phyloP scores from a whole-genome alignment of 2,797 vertebrate genomes.

The Eutrigla gurnardus region DNA sequence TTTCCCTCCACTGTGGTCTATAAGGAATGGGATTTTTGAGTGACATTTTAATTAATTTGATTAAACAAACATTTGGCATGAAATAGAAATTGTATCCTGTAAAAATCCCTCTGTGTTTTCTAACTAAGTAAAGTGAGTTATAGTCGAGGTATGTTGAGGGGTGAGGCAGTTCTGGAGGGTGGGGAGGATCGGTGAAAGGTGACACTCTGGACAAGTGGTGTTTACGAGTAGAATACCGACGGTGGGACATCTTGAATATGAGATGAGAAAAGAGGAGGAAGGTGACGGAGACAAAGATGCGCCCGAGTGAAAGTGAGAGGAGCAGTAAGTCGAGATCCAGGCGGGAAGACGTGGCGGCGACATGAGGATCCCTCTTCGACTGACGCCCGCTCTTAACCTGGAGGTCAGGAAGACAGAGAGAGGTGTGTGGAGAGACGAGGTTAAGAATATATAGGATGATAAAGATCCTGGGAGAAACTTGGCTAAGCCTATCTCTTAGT shows the following conservation, averaged over 20 bases:
- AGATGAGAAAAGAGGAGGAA: constrained; percentile 47
- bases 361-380: constrained; percentile 55
- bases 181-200: constrained; percentile 55
- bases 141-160: constrained; percentile 23
- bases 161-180: constrained; percentile 26
- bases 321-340: constrained; percentile 45
- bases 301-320: constrained; percentile 46
- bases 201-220: constrained; percentile 73
- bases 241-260: constrained; percentile 53
- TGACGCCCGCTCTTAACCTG: constrained; percentile 48
- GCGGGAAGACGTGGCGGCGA: constrained; percentile 54
- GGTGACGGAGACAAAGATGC: constrained; percentile 33
- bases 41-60: no score
- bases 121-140: constrained; percentile 7
- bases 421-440: constrained; percentile 11
- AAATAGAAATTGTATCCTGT: background rate
- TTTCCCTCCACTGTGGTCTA: constrained; percentile 24
- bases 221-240: constrained; percentile 74
- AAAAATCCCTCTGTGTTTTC: background rate
- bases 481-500: constrained; percentile 17
- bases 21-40: background rate
- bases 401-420: constrained; percentile 35
- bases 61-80: background rate
- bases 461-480: constrained; percentile 20
- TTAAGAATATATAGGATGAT: constrained; percentile 25